These are phyloP conservation scores for Melipona quadrifasciata DNA, from an alignment of 1,140 invertebrate species.

Conservation along the genomic window DNA sequence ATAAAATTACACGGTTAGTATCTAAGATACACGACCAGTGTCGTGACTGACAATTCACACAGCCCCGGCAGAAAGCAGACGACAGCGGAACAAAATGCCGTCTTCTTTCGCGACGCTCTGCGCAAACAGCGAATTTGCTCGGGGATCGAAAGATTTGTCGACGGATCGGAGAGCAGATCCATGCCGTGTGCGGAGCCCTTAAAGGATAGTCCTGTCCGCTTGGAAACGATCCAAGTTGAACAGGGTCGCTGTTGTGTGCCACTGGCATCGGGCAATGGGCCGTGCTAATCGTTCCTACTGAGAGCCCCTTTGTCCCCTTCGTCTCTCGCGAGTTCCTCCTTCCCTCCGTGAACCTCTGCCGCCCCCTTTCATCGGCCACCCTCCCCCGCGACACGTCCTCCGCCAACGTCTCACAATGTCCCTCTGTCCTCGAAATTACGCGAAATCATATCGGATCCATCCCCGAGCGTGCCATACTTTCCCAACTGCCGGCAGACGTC, in stretches of 20 bases:
- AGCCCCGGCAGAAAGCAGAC: too few relatives aligned
- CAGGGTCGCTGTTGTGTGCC: conserved; percentile 72
- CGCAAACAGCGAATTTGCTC: neutral
- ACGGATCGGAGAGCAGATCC: neutral
- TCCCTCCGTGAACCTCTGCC: conserved; percentile 21
- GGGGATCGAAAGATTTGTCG: neutral
- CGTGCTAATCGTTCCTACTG: conserved; percentile 78
- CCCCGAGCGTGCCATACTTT: conserved; percentile 66
- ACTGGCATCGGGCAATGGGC: conserved; percentile 75
- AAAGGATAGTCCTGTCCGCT: conserved; percentile 70
- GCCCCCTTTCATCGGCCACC: conserved; percentile 48
- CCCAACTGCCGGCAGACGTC: conserved; percentile 66
- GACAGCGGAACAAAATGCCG: too few relatives aligned
- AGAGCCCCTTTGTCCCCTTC: conserved; percentile 68
- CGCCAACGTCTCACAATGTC: conserved; percentile 54
- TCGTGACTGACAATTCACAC: too few relatives aligned
- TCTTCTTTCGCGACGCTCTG: too few relatives aligned
- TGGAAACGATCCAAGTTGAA: conserved; percentile 78
- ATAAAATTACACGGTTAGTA: too few relatives aligned
- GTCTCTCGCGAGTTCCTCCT: conserved; percentile 19
- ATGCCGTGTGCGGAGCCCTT: conserved; percentile 8
- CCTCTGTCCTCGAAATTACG: conserved; percentile 64
- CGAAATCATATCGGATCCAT: conserved; percentile 74
- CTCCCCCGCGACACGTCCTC: conserved; percentile 24
- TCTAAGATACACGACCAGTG: too few relatives aligned